These are phyloP conservation scores for Hyposoter didymator DNA, from an alignment of 2,888 invertebrate genomes.

Conservation along the genomic window DNA sequence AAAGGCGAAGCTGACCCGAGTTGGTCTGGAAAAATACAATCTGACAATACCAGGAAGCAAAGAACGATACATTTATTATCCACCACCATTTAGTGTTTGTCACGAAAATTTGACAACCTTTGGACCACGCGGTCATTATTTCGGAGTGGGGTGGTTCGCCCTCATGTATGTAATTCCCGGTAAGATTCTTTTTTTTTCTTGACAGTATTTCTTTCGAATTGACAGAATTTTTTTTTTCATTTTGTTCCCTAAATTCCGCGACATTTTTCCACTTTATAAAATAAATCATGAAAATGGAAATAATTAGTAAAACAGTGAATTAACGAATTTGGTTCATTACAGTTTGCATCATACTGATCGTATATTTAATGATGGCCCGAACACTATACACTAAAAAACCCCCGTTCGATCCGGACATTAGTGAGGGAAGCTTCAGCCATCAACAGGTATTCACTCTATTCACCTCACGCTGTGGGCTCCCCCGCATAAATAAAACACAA, in stretches of 20 bases:
- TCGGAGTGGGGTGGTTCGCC: constrained; percentile 89
- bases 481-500: no score
- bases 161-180: constrained; percentile 92
- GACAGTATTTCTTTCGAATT: no score
- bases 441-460: constrained; percentile 86
- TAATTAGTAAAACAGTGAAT: not conserved
- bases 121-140: constrained; percentile 86
- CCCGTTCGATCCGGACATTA: constrained; percentile 87
- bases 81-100: constrained; percentile 86
- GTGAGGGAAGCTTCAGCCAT: constrained; percentile 87
- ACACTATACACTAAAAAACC: constrained; percentile 89
- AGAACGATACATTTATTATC: constrained; percentile 65
- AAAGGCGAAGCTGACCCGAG: constrained; percentile 70
- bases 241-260: no score
- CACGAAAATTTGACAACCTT: constrained; percentile 87
- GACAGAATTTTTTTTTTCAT: no score
- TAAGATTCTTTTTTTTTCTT: constrained; percentile 77
- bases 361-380: constrained; percentile 89
- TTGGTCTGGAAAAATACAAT: constrained; percentile 71
- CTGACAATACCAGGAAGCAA: constrained; percentile 63
- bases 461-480: not conserved
- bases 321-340: constrained; percentile 71
- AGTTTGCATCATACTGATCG: constrained; percentile 88
- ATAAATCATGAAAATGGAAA: not conserved
- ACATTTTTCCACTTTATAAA: no score